Conservation (phyloP, 2,113 vertebrate species). For the Nesoenas mayeri region DNA sequence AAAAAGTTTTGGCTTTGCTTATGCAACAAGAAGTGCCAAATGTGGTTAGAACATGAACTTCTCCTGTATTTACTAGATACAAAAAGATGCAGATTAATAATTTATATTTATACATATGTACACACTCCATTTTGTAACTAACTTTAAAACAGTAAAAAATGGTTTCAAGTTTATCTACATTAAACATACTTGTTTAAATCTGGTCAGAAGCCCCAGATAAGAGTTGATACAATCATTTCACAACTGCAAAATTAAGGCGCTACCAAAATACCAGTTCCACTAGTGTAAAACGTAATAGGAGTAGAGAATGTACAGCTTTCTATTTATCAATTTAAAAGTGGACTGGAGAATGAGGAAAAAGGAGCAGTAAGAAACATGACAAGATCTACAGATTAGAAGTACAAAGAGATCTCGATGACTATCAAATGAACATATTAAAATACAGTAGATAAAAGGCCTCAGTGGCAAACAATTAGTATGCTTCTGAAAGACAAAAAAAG, state of each 20-base stretch:
- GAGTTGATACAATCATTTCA: conserved; percentile 74
- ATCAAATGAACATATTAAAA: conserved; percentile 57
- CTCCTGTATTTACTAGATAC: conserved; percentile 68
- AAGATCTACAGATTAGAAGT: conserved; percentile 46
- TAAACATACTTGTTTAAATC: conserved; percentile 64
- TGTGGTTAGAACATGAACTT: conserved; percentile 66
- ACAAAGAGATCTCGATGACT: conserved; percentile 60
- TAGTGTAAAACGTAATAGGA: conserved; percentile 52
- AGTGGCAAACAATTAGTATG: conserved; percentile 63
- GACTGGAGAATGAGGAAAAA: conserved; percentile 42
- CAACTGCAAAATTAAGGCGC: conserved; percentile 72
- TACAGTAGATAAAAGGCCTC: conserved; percentile 60
- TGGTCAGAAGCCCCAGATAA: conserved; percentile 69
- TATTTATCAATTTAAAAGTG: conserved; percentile 63
- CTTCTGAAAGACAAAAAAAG: conserved; percentile 60
- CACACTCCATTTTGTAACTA: conserved; percentile 52
- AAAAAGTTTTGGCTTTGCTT: conserved; percentile 70
- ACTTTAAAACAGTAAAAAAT: conserved; percentile 72
- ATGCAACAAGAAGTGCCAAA: conserved; percentile 68
- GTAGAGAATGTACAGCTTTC: conserved; percentile 50
- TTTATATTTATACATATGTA: conserved; percentile 69
- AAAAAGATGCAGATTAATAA: conserved; percentile 69
- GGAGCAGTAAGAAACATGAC: conserved; percentile 54
- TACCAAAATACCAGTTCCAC: conserved; percentile 67
- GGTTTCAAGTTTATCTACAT: conserved; percentile 72